A percentile compares a stretch with the other conserved stretches of the same genome.
Conservation (phyloP, 2,888 invertebrate species). For the Myopa testacea region DNA sequence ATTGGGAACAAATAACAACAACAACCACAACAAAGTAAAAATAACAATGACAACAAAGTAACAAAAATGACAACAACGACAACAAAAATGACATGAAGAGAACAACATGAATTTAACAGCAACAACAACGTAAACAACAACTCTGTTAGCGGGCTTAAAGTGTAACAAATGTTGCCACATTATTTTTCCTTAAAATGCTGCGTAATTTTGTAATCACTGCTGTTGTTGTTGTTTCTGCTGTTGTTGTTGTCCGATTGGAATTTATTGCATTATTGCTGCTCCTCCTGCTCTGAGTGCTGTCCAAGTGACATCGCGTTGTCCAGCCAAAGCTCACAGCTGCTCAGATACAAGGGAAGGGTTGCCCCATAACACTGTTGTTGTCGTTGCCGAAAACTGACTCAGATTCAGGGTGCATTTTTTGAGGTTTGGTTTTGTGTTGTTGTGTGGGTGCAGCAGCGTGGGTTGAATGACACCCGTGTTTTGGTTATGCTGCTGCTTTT, state of each 20-base stretch:
- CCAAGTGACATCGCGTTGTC: background rate
- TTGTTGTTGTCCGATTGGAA: background rate
- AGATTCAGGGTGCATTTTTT: constrained; percentile 38
- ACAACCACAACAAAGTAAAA: background rate
- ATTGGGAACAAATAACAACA: background rate
- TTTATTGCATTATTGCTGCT: constrained; percentile 1
- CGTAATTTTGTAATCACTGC: background rate
- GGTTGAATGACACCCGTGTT: background rate
- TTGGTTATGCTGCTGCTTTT: background rate
- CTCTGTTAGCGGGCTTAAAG: constrained; percentile 52
- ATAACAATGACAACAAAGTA: constrained; percentile 40
- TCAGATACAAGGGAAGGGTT: background rate
- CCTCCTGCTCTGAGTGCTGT: background rate
- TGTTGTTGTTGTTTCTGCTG: background rate
- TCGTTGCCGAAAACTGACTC: constrained; percentile 23
- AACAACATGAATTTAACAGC: background rate
- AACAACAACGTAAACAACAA: constrained; percentile 57
- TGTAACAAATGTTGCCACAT: background rate
- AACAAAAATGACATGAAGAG: too few relatives aligned
- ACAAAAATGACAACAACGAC: too few relatives aligned
- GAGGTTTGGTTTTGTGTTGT: background rate
- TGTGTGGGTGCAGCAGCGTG: background rate
- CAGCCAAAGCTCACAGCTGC: background rate
- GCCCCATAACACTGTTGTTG: constrained; percentile 17
- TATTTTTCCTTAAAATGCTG: background rate